Conservation (phyloP, 2,113 vertebrate species). For the Ptilorrhoa leucosticta region DNA sequence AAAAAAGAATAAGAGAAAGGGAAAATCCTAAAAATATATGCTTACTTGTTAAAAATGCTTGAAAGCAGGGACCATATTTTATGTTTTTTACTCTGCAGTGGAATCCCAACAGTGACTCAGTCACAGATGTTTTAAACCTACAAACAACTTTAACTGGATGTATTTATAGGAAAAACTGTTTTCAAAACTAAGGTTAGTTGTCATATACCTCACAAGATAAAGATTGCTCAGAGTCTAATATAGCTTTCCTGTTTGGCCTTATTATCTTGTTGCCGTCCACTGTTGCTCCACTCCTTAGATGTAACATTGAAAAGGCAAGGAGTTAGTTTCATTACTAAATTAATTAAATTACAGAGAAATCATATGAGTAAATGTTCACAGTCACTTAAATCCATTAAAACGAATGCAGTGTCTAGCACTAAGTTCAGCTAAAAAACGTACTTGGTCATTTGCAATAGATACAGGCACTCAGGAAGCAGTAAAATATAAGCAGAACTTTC, state of each 20-base stretch:
- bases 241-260: background rate
- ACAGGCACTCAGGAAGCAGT: background rate
- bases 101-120: background rate
- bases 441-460: background rate
- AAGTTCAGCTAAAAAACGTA: background rate
- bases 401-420: background rate
- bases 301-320: background rate
- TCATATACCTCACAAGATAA: background rate
- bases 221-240: background rate
- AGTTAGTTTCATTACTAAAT: constrained; percentile 12
- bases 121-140: background rate
- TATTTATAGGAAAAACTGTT: background rate
- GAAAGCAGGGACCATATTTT: background rate
- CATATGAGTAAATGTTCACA: background rate
- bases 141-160: background rate
- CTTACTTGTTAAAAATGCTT: background rate
- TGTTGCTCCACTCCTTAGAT: background rate
- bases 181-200: background rate
- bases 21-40: background rate
- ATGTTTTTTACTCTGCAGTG: background rate
- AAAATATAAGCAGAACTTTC: background rate
- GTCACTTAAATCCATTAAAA: constrained; percentile 3
- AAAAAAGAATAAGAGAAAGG: background rate
- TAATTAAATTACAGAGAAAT: constrained; percentile 20
- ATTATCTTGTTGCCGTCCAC: background rate